A percentile compares a stretch with the other conserved stretches of the same genome.
Evolutionary conservation across 2,113 vertebrate species (phyloP).

Genomic region (Chaenocephalus aceratus): DNA sequence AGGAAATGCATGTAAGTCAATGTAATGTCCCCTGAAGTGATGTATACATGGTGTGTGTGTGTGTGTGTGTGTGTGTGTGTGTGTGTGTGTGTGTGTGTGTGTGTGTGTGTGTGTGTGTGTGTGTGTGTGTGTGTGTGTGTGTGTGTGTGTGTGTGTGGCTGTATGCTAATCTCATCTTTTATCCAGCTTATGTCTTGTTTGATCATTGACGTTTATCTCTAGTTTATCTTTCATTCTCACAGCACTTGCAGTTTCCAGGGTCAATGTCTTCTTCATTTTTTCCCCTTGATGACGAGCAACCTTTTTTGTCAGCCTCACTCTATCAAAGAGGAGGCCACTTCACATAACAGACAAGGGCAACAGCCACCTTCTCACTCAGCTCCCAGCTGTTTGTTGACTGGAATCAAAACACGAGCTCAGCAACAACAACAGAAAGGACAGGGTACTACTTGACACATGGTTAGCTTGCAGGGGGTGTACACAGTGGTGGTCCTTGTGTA

Average conservation of each 20-base stretch:
- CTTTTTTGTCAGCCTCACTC: slow-evolving; percentile 23
- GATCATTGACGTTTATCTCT: slow-evolving; percentile 42
- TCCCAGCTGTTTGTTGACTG: slow-evolving; percentile 51
- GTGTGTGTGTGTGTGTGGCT: not conserved
- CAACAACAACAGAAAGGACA: not conserved
- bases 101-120: too few relatives aligned
- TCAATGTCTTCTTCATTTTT: slow-evolving; percentile 22
- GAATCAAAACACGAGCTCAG: slow-evolving; percentile 46
- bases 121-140: not conserved
- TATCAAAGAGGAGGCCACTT: slow-evolving; percentile 43
- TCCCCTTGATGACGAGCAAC: not conserved
- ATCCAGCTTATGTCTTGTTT: slow-evolving; percentile 5
- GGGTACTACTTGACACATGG: slow-evolving; percentile 18
- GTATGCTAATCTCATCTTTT: slow-evolving; percentile 27
- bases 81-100: too few relatives aligned
- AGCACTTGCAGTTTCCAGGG: not conserved
- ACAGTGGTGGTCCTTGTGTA: slow-evolving; percentile 16
- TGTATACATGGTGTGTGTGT: too few relatives aligned
- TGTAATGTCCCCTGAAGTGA: too few relatives aligned
- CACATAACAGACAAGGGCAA: slow-evolving; percentile 39
- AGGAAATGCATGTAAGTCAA: too few relatives aligned
- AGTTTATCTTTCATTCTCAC: slow-evolving; percentile 19
- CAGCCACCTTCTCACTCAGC: slow-evolving; percentile 29
- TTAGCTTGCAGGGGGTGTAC: slow-evolving; percentile 18
- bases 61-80: too few relatives aligned